Base-by-base conservation (phyloP, 2,113 vertebrate genomes). In the Ptychochromis oligacanthus region DNA sequence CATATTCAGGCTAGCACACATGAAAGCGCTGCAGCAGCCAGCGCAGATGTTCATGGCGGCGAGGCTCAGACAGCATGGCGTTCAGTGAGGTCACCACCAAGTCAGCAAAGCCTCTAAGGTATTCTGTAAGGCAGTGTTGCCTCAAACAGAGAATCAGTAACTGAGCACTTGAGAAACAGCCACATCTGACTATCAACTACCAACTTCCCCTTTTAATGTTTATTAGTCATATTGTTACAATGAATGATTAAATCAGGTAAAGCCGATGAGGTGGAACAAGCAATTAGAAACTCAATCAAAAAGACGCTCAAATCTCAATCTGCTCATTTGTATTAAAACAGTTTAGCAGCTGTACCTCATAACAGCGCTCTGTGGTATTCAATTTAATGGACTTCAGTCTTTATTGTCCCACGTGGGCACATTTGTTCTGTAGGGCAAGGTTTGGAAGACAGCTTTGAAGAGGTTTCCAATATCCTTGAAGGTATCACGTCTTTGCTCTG, bases 231-330 rank as follows among this genome's bases (percentile, higher is more conserved):
- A 79, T 81, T 84, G 82, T 80, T 81, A 62, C 67, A 57, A 18
- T 60, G 2, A 62, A 80, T 88, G 70, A 86, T 85, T 79, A 75
- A 87, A 87, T 87, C 62, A 89, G 67, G 86, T 84, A 79, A 75
- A 82, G 90, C 74, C 24, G 83, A 78, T 80, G 86, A 89, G 88
- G 86, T 79, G 89, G 86, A 90, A 89, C 84, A 78, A 65, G 88
- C 83, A 81, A 87, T 92, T 92, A 88, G 75, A 82, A 90, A 86
- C 28, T 79, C 87, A 83, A 90, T 90, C 77, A 85, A 56, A 74
- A 81, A 55, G 81, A 5, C 7, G 79, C 79, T 54, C 57, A 75
- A 83, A 77, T 79, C 88, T 88, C 74, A 46, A 79, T 79, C 79
- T 85, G 86, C 86, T 83, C 82, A 56, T 92, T 90, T 80, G 79